Evolutionary conservation across 2,113 vertebrate genomes (phyloP), one percentile per base, ranked within the genome.

Genomic region (Nymphicus hollandicus): DNA sequence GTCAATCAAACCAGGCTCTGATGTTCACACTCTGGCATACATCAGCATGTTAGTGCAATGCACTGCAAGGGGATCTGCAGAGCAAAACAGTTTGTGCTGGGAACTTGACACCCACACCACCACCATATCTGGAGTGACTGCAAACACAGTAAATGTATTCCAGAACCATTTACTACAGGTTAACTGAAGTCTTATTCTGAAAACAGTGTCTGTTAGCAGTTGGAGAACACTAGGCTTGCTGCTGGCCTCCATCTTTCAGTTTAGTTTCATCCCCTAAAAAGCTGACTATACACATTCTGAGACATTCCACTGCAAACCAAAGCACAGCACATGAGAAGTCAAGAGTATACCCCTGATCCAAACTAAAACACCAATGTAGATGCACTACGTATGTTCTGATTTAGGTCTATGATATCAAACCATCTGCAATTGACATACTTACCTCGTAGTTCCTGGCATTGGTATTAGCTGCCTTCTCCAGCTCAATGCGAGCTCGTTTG

Each of bases 401-500:
- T 29, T 1, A n/a, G 49, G 47, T 11, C 39, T 29, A 1, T 0
- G 22, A 53, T 16, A 55, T 9, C 35, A n/a, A 33, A 25, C 28
- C 58, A 49, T 0, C 13, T 15, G 41, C 74, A 68, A 14, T 13
- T 28, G 33, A 1, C 8, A 2, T 2, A 49, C 97, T 52, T 43
- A 99, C 99, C 99, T 99, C 99, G 2, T 99, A 97, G 95, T 99
- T 98, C 79, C 98, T 97, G 77, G 99, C 98, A 2, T 96, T 99
- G 81, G 98, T 97, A 13, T 94, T 98, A 4, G 99, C 99, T 7
- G 97, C 98, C 69, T 98, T 99, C 97, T 99, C 99, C 15, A 99
- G 96, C 83, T 99, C 99, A 80, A 99, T 98, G 4, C 99, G 98
- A 39, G 99, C 99, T 66, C 99, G 97, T 95, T 99, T 99, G 97